Evolutionary conservation across 2,113 vertebrate genomes (phyloP).

Genomic region (Puffinus mauretanicus): DNA sequence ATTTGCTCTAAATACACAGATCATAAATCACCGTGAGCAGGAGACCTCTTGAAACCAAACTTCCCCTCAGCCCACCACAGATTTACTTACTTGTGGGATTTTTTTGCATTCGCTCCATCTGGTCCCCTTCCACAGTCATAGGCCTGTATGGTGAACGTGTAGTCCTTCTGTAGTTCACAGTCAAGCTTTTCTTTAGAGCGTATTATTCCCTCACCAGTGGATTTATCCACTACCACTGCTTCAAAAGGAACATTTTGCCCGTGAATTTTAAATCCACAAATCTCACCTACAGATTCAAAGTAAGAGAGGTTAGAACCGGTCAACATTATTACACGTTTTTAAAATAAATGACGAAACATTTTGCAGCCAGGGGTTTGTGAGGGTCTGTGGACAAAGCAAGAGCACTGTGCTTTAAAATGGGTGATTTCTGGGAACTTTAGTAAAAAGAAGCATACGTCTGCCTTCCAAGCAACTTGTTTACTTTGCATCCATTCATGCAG

Average conservation of each 20-base stretch:
- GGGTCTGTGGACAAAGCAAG: conserved; percentile 89
- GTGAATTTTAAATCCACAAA: conserved; percentile 97
- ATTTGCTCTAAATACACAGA: background rate
- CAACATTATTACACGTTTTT: rapidly evolving
- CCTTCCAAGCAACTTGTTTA: conserved; percentile 92
- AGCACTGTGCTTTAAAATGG: conserved; percentile 81
- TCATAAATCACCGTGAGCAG: background rate
- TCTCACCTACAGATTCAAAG: conserved; percentile 85
- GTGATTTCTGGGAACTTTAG: conserved; percentile 83
- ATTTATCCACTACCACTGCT: conserved; percentile 95
- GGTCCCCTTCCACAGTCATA: conserved; percentile 95
- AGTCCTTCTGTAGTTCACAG: conserved; percentile 96
- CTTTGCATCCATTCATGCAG: conserved; percentile 99
- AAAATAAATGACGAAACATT: conserved; percentile 74
- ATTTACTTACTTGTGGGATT: conserved; percentile 93
- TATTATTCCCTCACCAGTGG: conserved; percentile 93
- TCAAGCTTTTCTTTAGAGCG: conserved; percentile 92
- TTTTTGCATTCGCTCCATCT: conserved; percentile 87
- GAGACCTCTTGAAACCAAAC: background rate
- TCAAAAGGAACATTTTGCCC: conserved; percentile 97
- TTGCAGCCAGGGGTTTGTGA: conserved; percentile 88
- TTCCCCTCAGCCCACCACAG: background rate
- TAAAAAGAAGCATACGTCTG: conserved; percentile 80
- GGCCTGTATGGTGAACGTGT: conserved; percentile 95
- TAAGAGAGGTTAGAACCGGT: background rate